phyloP scores from a whole-genome alignment of 2,113 vertebrate species.

The Mirza zaza region DNA sequence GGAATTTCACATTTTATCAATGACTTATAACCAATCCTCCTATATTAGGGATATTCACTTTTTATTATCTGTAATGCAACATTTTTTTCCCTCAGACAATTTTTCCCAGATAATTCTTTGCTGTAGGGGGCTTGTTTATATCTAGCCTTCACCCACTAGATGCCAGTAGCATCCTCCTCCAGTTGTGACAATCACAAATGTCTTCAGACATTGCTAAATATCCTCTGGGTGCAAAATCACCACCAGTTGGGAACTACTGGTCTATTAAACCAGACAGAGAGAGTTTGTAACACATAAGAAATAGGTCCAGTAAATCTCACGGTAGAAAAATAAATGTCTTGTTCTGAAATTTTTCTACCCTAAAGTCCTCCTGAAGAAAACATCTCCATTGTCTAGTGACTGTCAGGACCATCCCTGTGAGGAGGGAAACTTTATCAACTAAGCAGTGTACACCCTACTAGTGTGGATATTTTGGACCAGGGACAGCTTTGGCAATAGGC shows the following conservation, averaged over 20 bases:
- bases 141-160: neutral
- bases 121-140: neutral
- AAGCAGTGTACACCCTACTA: neutral
- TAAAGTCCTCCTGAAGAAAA: neutral
- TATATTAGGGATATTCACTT: neutral
- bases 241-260: neutral
- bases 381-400: neutral
- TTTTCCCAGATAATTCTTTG: neutral
- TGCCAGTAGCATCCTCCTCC: neutral
- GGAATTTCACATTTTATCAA: neutral
- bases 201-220: neutral
- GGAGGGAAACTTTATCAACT: neutral
- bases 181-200: neutral
- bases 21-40: neutral
- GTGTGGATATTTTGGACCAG: neutral
- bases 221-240: neutral
- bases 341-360: neutral
- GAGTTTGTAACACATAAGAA: neutral
- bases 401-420: neutral
- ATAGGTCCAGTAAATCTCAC: neutral
- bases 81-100: neutral
- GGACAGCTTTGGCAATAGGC: neutral
- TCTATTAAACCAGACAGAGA: neutral
- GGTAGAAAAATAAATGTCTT: neutral
- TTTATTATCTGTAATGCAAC: neutral